These are phyloP conservation scores for Cichlasoma orientale DNA, from an alignment of 2,797 vertebrate genomes.

Conservation along the genomic window DNA sequence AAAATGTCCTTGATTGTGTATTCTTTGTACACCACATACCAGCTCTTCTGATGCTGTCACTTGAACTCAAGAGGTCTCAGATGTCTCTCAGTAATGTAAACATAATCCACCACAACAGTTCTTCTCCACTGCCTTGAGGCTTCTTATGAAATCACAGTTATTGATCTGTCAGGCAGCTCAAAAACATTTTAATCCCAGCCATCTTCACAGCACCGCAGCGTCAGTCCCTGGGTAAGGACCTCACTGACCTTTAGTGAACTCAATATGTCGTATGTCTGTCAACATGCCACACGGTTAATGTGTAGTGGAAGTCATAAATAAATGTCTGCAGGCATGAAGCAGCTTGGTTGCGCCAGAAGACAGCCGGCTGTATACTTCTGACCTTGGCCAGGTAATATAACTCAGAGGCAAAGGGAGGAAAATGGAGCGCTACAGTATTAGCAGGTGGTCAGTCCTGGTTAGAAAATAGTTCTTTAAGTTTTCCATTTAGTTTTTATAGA, in stretches of 20 bases:
- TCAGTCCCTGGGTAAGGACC: conserved; percentile 8
- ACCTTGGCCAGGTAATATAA: not conserved
- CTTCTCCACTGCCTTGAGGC: not conserved
- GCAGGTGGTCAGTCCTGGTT: not conserved
- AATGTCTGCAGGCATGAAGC: not conserved
- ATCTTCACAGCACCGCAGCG: conserved; percentile 1
- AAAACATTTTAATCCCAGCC: conserved; percentile 27
- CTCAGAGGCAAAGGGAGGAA: not conserved
- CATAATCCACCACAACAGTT: not conserved
- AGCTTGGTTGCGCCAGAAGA: not conserved
- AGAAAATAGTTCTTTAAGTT: not conserved
- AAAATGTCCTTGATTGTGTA: not conserved
- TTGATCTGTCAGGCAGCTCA: conserved; percentile 22
- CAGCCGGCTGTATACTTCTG: not conserved
- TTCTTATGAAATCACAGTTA: conserved; percentile 12
- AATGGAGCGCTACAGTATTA: not conserved
- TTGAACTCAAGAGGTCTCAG: not conserved
- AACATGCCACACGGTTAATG: not conserved
- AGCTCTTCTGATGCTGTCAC: not conserved
- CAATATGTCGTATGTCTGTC: conserved; percentile 10
- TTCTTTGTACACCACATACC: not conserved
- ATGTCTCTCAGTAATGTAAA: not conserved
- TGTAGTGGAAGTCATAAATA: not conserved
- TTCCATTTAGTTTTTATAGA: not conserved
- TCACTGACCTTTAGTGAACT: conserved; percentile 20